Percentiles rank a stretch among this genome's conserved stretches.
Evolutionary conservation across 2,888 invertebrate genomes (phyloP).

Genomic region (Congeria kusceri): DNA sequence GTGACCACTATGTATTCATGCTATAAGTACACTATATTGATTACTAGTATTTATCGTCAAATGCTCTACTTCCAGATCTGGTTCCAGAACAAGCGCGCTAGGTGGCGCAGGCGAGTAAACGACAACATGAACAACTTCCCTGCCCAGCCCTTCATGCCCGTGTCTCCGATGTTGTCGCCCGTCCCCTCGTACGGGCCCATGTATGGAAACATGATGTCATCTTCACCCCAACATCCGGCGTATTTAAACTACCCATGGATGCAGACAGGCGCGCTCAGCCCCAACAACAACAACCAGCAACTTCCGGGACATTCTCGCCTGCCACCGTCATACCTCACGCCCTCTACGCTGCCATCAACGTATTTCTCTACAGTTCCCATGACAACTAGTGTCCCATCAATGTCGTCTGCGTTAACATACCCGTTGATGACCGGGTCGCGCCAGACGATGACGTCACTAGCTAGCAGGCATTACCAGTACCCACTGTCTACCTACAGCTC

Average conservation of each 20-base stretch:
- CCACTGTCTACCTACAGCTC: too few species aligned
- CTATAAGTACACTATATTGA: too few species aligned
- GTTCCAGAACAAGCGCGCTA: constrained; percentile 77
- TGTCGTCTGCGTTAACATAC: constrained; percentile 34
- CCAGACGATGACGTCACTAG: constrained; percentile 1
- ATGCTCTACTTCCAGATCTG: constrained; percentile 63
- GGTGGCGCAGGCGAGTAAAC: constrained; percentile 72
- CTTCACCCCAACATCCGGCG: constrained; percentile 58
- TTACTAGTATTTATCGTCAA: too few species aligned
- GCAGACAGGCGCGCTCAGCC: constrained; percentile 40
- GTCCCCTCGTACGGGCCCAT: constrained; percentile 66
- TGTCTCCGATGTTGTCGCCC: constrained; percentile 67
- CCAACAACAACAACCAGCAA: constrained; percentile 40
- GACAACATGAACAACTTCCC: constrained; percentile 62
- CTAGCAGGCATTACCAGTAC: too few species aligned
- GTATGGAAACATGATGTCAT: constrained; percentile 24
- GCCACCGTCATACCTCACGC: constrained; percentile 22
- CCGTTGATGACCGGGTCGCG: constrained; percentile 56
- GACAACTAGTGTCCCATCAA: not conserved
- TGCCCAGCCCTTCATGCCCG: constrained; percentile 36
- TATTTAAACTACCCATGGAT: constrained; percentile 47
- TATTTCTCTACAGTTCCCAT: constrained; percentile 24
- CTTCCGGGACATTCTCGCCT: constrained; percentile 30
- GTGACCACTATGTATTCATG: too few species aligned
- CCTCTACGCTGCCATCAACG: constrained; percentile 27